Conservation (phyloP, 2,797 vertebrate genomes). For the Xenentodon cancila region DNA sequence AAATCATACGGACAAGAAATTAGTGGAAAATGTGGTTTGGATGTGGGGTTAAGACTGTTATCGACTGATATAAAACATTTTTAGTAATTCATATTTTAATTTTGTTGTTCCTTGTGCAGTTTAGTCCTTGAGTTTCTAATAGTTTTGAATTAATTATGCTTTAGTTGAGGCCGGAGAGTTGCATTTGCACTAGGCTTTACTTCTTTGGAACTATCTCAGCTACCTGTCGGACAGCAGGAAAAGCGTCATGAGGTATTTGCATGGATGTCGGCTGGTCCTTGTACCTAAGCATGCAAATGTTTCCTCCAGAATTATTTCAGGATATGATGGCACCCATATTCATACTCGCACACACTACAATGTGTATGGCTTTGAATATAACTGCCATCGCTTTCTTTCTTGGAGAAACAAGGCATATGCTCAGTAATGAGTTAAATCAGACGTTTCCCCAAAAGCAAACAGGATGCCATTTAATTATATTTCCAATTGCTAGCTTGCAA, state of each 20-base stretch:
- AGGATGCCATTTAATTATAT: not conserved
- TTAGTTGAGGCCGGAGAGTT: not conserved
- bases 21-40: not conserved
- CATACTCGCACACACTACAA: not conserved
- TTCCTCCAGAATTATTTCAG: conserved; percentile 48
- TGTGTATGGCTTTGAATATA: conserved; percentile 15
- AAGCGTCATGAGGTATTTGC: conserved; percentile 58
- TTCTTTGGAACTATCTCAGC: conserved; percentile 41
- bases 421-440: too few relatives aligned
- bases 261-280: conserved; percentile 31
- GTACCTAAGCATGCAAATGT: conserved; percentile 68
- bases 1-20: conserved; percentile 15
- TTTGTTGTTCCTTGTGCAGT: not conserved
- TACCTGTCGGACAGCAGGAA: conserved; percentile 37
- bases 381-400: not conserved
- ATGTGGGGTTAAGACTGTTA: too few relatives aligned
- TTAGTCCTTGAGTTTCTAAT: not conserved
- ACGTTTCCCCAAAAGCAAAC: too few relatives aligned
- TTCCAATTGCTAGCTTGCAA: not conserved
- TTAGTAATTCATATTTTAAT: too few relatives aligned
- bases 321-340: conserved; percentile 15
- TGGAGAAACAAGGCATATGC: too few relatives aligned
- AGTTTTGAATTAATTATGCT: not conserved
- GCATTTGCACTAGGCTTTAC: conserved; percentile 13
- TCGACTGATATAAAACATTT: too few relatives aligned